These are phyloP conservation scores for Coptodon bakossiorum DNA, from an alignment of 2,113 vertebrate species.

Conservation along the genomic window DNA sequence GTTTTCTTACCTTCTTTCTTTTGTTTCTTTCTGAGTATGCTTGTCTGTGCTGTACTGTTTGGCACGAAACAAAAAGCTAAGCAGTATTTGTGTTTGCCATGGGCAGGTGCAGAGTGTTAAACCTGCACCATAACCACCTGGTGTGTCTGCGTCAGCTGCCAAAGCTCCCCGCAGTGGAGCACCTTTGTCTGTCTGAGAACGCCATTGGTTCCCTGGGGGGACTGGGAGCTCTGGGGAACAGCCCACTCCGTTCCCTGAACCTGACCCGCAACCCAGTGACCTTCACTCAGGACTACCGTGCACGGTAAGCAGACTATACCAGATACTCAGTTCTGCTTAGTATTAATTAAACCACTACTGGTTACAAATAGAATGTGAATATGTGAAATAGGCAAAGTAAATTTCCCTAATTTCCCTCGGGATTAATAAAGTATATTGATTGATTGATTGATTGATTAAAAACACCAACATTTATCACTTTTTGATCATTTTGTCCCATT, in stretches of 20 bases:
- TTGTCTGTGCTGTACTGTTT: background rate
- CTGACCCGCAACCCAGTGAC: conserved; percentile 87
- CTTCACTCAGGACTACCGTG: conserved; percentile 84
- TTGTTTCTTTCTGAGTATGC: background rate
- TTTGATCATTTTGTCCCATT: background rate
- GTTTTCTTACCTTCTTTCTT: background rate
- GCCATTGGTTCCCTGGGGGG: conserved; percentile 78
- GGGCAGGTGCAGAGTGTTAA: conserved; percentile 86
- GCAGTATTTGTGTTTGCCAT: conserved; percentile 20
- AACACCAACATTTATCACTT: background rate
- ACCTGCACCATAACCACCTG: conserved; percentile 86
- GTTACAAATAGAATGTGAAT: background rate
- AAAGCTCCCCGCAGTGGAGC: conserved; percentile 85
- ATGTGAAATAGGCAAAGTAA: background rate
- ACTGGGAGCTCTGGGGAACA: conserved; percentile 72
- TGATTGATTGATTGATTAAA: too few relatives aligned
- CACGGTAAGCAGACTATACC: conserved; percentile 67
- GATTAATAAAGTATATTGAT: too few relatives aligned
- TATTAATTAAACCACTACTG: background rate
- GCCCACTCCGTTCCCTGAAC: conserved; percentile 78
- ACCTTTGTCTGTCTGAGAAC: conserved; percentile 88
- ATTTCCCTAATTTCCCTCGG: too few relatives aligned
- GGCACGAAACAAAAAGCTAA: background rate
- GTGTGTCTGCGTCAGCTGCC: conserved; percentile 87
- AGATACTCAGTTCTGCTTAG: background rate